Evolutionary conservation across 2,888 invertebrate genomes (phyloP).

Genomic region (Zaprionus obscuricornis): DNA sequence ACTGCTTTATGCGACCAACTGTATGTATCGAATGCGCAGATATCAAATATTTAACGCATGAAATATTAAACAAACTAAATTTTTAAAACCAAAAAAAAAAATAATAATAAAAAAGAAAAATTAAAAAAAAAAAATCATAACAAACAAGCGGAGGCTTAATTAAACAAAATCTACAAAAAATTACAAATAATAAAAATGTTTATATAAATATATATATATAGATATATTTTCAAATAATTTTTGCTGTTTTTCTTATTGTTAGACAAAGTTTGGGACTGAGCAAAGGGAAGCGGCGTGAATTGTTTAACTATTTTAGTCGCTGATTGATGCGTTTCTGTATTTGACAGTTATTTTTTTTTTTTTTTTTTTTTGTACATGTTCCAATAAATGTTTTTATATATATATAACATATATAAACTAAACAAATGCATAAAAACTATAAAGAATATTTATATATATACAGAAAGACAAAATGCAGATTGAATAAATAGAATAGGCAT

Average conservation of each 20-base stretch:
- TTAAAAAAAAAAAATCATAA: slow-evolving; percentile 28
- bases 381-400: slow-evolving; percentile 66
- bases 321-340: slow-evolving; percentile 66
- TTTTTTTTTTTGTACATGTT: slow-evolving; percentile 1
- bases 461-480: slow-evolving; percentile 19
- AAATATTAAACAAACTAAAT: slow-evolving; percentile 71
- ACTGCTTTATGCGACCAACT: slow-evolving; percentile 57
- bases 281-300: no score
- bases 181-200: not conserved
- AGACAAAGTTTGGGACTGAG: no score
- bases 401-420: slow-evolving; percentile 48
- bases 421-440: slow-evolving; percentile 31
- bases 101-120: slow-evolving; percentile 27
- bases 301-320: slow-evolving; percentile 29
- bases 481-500: slow-evolving; percentile 28
- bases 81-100: slow-evolving; percentile 43
- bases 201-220: not conserved
- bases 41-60: slow-evolving; percentile 68
- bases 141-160: slow-evolving; percentile 41
- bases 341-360: slow-evolving; percentile 55
- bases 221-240: slow-evolving; percentile 21
- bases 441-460: slow-evolving; percentile 11
- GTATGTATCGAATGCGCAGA: slow-evolving; percentile 23
- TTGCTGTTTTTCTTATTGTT: slow-evolving; percentile 22
- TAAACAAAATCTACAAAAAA: slow-evolving; percentile 46